phyloP scores from a whole-genome alignment of 2,797 vertebrate genomes.

The Melanotaenia nigrans region DNA sequence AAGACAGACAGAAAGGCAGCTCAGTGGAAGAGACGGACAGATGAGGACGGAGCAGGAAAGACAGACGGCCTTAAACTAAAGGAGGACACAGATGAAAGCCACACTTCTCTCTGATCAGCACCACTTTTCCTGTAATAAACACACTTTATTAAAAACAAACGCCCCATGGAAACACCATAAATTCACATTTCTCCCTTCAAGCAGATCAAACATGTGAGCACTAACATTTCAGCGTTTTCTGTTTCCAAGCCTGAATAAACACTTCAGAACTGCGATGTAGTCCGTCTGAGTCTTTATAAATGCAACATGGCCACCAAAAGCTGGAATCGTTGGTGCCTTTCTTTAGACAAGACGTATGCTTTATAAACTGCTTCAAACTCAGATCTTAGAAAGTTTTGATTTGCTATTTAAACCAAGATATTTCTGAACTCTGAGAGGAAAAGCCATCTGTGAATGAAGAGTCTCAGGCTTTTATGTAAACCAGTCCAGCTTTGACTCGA shows the following conservation, averaged over 20 bases:
- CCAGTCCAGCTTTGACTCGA: too few relatives aligned
- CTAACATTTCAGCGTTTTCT: not conserved
- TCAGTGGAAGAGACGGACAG: not conserved
- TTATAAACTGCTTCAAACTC: too few relatives aligned
- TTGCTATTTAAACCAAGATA: too few relatives aligned
- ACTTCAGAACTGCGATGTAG: too few relatives aligned
- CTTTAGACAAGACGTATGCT: too few relatives aligned
- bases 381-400: too few relatives aligned
- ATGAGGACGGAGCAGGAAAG: not conserved
- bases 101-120: conserved; percentile 6
- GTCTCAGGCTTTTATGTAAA: too few relatives aligned
- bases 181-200: not conserved
- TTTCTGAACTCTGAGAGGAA: too few relatives aligned
- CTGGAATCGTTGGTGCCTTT: too few relatives aligned
- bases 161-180: not conserved
- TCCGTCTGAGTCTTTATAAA: not conserved
- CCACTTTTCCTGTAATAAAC: not conserved
- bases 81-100: not conserved
- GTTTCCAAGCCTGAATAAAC: not conserved
- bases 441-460: too few relatives aligned
- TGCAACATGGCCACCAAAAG: not conserved
- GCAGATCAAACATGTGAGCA: not conserved
- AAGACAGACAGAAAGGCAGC: not conserved
- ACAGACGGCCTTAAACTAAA: not conserved
- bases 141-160: not conserved